Conservation (phyloP, 2,797 vertebrate genomes). For the Trachurus trachurus region DNA sequence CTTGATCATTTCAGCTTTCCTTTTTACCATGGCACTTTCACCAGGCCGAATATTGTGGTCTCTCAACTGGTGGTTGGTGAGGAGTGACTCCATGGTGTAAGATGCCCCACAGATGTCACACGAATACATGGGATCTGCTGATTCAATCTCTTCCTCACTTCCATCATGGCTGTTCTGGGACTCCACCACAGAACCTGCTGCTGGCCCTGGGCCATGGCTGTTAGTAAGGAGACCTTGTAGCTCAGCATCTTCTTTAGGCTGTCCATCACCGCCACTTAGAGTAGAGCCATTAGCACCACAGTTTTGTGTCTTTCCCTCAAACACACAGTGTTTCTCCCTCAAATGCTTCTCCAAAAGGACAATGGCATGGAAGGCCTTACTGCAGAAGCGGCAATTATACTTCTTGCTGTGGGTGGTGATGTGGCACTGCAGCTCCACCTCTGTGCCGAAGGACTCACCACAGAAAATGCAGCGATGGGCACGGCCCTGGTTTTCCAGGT, state of each 20-base stretch:
- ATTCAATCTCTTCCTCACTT: constrained; percentile 96
- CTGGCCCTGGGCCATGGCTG: constrained; percentile 86
- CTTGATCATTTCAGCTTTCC: constrained; percentile 98
- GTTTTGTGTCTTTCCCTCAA: constrained; percentile 95
- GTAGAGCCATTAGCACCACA: constrained; percentile 94
- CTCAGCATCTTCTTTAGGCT: constrained; percentile 94
- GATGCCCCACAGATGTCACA: constrained; percentile 99
- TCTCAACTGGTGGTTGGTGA: constrained; percentile 97
- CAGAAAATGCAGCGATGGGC: constrained; percentile 98
- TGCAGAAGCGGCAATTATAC: constrained; percentile 99
- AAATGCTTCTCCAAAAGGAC: constrained; percentile 96
- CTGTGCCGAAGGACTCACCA: constrained; percentile 95
- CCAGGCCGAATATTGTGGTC: constrained; percentile 99
- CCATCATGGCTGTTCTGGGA: constrained; percentile 95
- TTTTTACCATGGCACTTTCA: constrained; percentile 95
- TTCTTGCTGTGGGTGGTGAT: constrained; percentile 99
- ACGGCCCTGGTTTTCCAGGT: constrained; percentile 96
- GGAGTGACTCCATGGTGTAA: constrained; percentile 98
- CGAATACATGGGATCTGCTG: constrained; percentile 95
- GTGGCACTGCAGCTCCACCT: constrained; percentile 99
- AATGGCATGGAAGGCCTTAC: constrained; percentile 97
- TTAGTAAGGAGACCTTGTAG: constrained; percentile 93
- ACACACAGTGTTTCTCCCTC: constrained; percentile 97
- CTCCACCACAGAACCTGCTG: constrained; percentile 80
- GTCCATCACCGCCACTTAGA: constrained; percentile 84